Evolutionary conservation across 2,113 vertebrate genomes (phyloP).

Genomic region (Brevimyrus niger): DNA sequence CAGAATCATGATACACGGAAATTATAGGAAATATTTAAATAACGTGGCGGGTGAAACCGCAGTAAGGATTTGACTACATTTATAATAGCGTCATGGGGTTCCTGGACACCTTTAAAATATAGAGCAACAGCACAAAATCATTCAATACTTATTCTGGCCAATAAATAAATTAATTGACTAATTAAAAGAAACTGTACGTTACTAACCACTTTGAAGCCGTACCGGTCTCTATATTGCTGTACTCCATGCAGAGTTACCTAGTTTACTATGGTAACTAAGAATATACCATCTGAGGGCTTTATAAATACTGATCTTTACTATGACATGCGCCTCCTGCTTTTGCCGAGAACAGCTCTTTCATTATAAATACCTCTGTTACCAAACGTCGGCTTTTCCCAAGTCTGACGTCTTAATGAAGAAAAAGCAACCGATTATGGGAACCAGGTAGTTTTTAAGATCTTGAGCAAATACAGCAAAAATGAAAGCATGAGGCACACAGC

Average conservation of each 20-base stretch:
- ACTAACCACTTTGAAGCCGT: neutral
- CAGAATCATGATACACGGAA: neutral
- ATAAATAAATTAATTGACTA: neutral
- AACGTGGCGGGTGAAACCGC: neutral
- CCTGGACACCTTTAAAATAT: neutral
- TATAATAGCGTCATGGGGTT: neutral
- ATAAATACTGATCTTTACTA: neutral
- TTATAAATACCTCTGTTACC: neutral
- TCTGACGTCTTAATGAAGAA: neutral
- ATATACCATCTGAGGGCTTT: neutral
- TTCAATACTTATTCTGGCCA: neutral
- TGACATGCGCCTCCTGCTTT: neutral
- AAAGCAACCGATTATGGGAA: neutral
- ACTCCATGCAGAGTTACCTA: neutral
- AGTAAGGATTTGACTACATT: neutral
- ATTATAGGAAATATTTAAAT: neutral
- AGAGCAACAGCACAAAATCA: neutral
- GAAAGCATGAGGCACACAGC: conserved; percentile 47
- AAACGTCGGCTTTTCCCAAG: neutral
- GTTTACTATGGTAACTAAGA: neutral
- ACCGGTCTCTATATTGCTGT: neutral
- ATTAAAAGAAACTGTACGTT: neutral
- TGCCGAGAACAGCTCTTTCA: neutral
- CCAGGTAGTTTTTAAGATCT: neutral
- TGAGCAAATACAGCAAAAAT: neutral